Percentiles rank a stretch among this genome's conserved stretches.
Conservation (phyloP, 2,113 vertebrate species). For the Sander vitreus region DNA sequence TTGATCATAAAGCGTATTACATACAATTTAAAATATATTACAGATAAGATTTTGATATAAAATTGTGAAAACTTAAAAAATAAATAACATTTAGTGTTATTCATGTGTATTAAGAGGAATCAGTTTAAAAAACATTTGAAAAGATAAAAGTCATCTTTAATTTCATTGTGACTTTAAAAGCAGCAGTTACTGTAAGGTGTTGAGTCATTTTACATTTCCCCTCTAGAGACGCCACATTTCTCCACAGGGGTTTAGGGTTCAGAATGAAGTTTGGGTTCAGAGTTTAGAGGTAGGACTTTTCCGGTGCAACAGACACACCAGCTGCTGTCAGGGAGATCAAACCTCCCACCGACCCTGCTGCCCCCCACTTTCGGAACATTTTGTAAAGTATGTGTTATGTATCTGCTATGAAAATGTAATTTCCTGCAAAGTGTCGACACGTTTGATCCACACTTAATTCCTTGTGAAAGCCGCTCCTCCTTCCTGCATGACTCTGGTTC, state of each 20-base stretch:
- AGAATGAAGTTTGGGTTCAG: neutral
- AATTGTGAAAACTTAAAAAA: neutral
- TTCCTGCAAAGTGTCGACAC: conserved; percentile 8
- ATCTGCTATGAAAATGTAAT: conserved; percentile 19
- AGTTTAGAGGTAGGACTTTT: neutral
- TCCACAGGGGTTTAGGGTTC: neutral
- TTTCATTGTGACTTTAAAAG: conserved; percentile 39
- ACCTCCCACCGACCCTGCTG: neutral
- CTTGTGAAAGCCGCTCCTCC: neutral
- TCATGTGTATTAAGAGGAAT: neutral
- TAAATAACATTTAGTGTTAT: neutral
- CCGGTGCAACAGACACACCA: neutral
- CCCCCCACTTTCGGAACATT: neutral
- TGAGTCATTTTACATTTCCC: neutral
- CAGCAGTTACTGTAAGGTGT: neutral
- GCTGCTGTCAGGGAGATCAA: neutral
- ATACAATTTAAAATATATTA: neutral
- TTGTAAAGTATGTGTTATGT: conserved; percentile 18
- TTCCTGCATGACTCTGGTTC: conserved; percentile 57
- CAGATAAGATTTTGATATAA: neutral
- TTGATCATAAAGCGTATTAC: neutral
- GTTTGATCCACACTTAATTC: conserved; percentile 4
- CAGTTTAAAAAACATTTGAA: neutral
- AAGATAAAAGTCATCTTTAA: neutral
- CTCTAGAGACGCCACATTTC: neutral